Evolutionary conservation across 1,140 invertebrate species (phyloP), one percentile per base, ranked within the genome.

Genomic region (Heterodera schachtii): DNA sequence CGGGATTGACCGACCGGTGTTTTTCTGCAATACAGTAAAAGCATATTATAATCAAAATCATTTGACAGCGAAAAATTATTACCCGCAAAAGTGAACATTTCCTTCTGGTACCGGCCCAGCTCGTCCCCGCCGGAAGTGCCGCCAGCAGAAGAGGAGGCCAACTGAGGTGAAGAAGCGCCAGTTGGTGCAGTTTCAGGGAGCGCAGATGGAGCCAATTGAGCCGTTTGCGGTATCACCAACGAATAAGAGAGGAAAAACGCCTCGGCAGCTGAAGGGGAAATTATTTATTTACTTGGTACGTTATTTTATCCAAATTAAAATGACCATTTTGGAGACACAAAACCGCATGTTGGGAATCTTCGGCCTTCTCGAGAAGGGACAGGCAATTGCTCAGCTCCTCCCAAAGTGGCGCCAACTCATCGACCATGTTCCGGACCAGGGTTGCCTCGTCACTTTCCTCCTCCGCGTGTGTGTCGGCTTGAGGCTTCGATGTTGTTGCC

Each of bases 1-100:
- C 96, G 0, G 94, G 94, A 92, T 97, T 97, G 88, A 94, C 95
- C 11, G 94, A 94, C 77, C 95, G 92, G 90, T 97, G 95, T 75
- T 94, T 95, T 91, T 96, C 95, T 93, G 88, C n/a, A 88, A 85
- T n/a, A 82, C 60, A 31, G 43, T 0, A 9, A 79, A 47, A 73
- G 7, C 31, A 31, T n/a, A n/a, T 64, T 31, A n/a, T 70, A 60
- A 43, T n/a, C 11, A 21, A 19, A 9, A 19, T 47, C 79, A 21
- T 76, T 60, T 44, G 43, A 0, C 46, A 41, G n/a, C 31, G 43
- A 73, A 31, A n/a, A 31, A 31, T 31, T 31, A 0, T 31, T 31
- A 82, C 86, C 82, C 19, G 89, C 90, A 82, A 90, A 90, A 31
- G 80, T 77, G 73, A 89, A 81, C 67, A 90, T 83, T 66, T 86